A percentile compares a stretch with the other conserved stretches of the same genome.
Conservation (phyloP, 2,888 invertebrate species). For the Phortica magna region DNA sequence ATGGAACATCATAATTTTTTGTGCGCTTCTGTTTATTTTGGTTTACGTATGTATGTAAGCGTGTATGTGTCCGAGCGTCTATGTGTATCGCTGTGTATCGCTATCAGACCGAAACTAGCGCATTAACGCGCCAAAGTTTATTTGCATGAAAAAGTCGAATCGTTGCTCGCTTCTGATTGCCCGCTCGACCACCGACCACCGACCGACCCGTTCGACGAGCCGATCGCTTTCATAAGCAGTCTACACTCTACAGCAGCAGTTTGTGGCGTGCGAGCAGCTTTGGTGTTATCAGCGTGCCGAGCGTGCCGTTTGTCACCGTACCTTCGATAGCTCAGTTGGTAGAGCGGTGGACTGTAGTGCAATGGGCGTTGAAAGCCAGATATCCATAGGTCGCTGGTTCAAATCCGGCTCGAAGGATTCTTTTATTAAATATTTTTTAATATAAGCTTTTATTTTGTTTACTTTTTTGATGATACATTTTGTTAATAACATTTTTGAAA, state of each 20-base stretch:
- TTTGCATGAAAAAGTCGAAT: constrained; percentile 16
- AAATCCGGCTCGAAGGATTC: constrained; percentile 58
- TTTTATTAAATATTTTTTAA: constrained; percentile 3
- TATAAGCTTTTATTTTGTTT: not conserved
- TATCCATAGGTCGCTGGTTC: constrained; percentile 63
- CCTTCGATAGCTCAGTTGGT: constrained; percentile 72
- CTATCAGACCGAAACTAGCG: constrained; percentile 25
- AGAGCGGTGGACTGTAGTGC: constrained; percentile 69
- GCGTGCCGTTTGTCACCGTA: not conserved
- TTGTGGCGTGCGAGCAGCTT: too few relatives aligned
- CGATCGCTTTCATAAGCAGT: too few relatives aligned
- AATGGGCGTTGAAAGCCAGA: constrained; percentile 32
- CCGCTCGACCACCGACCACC: too few relatives aligned
- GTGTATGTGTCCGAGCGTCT: constrained; percentile 19
- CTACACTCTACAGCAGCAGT: too few relatives aligned
- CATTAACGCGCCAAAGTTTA: constrained; percentile 27
- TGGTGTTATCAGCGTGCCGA: too few relatives aligned
- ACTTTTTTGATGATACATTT: too few relatives aligned
- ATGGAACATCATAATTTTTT: constrained; percentile 68
- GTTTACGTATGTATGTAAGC: constrained; percentile 16
- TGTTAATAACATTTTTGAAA: constrained; percentile 55
- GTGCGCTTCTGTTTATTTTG: constrained; percentile 36
- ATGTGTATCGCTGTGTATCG: not conserved
- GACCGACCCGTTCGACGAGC: too few relatives aligned
- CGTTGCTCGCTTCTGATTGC: constrained; percentile 8